Evolutionary conservation across 2,797 vertebrate species (phyloP).

Genomic region (Lacerta agilis): DNA sequence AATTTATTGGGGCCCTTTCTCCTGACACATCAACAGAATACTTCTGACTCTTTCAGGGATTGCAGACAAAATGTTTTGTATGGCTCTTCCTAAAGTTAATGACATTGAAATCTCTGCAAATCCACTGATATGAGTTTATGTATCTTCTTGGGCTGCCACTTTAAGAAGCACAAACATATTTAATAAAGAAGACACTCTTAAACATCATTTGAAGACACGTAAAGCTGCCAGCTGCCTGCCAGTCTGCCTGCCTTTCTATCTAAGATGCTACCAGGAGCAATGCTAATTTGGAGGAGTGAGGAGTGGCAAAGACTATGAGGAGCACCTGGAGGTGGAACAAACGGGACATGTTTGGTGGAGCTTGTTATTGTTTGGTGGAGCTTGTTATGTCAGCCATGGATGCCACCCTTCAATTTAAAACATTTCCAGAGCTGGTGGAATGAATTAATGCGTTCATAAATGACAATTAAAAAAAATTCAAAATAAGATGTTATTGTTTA

Average conservation of each 20-base stretch:
- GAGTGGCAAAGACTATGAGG: not conserved
- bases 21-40: conserved; percentile 58
- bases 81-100: conserved; percentile 59
- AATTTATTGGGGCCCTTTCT: conserved; percentile 61
- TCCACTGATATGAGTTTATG: conserved; percentile 55
- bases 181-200: conserved; percentile 52
- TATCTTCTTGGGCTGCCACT: conserved; percentile 41
- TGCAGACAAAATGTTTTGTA: conserved; percentile 60
- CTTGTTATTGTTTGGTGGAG: no score
- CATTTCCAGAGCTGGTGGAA: not conserved
- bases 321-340: no score
- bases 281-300: not conserved
- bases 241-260: not conserved
- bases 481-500: no score
- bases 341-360: not conserved
- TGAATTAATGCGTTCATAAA: not conserved
- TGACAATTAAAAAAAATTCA: not conserved
- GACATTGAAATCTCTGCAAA: conserved; percentile 67
- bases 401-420: not conserved
- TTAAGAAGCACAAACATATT: conserved; percentile 53
- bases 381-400: no score
- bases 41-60: conserved; percentile 61
- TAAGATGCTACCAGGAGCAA: not conserved
- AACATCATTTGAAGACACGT: conserved; percentile 42
- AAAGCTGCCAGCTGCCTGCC: not conserved